Conservation (phyloP, 2,113 vertebrate genomes). For the Stomatorhinus ivindoensis region DNA sequence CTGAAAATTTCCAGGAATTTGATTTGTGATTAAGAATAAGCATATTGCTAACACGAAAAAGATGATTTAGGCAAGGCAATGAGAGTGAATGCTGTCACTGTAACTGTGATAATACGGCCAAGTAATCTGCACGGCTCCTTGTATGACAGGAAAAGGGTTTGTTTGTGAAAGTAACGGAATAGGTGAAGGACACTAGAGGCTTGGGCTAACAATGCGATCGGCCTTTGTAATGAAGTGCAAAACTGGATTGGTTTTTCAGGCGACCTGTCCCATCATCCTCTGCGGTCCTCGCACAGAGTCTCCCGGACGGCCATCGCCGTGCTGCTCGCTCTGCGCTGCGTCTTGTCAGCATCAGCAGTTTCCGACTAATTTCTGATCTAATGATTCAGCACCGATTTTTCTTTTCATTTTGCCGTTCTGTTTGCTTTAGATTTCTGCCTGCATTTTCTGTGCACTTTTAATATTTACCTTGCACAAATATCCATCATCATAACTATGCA, state of each 20-base stretch:
- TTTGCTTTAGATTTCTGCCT: neutral
- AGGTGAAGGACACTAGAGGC: neutral
- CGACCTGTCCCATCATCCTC: neutral
- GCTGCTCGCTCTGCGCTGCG: neutral
- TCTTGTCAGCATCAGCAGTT: neutral
- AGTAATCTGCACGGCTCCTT: neutral
- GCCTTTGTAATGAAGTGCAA: neutral
- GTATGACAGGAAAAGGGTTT: neutral
- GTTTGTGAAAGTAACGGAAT: neutral
- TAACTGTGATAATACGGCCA: neutral
- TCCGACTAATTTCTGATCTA: neutral
- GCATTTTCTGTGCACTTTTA: neutral
- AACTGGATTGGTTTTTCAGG: neutral
- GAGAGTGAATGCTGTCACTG: neutral
- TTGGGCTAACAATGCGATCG: neutral
- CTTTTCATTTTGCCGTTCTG: neutral
- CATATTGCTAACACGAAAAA: neutral
- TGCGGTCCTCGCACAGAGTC: neutral
- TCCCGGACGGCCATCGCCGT: neutral
- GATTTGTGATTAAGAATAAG: neutral
- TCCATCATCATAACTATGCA: neutral
- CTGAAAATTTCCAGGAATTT: neutral
- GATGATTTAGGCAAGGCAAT: neutral
- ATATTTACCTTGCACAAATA: neutral
- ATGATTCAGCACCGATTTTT: neutral